Conservation (phyloP, 2,113 vertebrate species). For the Eptesicus fuscus region DNA sequence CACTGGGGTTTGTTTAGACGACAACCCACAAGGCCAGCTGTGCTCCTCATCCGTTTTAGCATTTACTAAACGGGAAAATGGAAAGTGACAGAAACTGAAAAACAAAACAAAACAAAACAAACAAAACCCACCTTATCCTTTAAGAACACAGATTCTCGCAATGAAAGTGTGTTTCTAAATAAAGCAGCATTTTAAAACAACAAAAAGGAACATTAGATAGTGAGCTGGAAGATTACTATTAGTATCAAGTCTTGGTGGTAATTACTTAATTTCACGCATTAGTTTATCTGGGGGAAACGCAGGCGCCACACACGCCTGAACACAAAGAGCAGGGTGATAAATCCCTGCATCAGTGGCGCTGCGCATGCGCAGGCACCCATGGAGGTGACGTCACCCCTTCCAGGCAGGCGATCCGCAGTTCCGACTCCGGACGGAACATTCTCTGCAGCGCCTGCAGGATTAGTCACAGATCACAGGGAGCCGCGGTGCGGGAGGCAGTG, state of each 20-base stretch:
- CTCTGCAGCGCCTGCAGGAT: constrained; percentile 67
- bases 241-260: neutral
- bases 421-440: neutral
- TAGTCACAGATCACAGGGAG: neutral
- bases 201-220: neutral
- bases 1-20: neutral
- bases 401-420: constrained; percentile 41
- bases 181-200: constrained; percentile 17
- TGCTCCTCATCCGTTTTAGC: constrained; percentile 12
- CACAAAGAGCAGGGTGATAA: constrained; percentile 51
- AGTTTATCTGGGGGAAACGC: neutral
- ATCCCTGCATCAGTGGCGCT: neutral
- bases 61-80: constrained; percentile 41
- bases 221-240: neutral
- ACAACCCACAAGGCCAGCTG: constrained; percentile 35
- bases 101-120: neutral
- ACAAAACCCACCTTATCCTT: neutral
- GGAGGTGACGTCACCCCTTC: constrained; percentile 79
- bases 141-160: neutral
- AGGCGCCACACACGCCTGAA: neutral
- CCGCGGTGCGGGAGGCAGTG: neutral
- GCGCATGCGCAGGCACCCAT: constrained; percentile 42
- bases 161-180: neutral
- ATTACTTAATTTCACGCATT: constrained; percentile 46
- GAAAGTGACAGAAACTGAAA: neutral